phyloP scores from a whole-genome alignment of 2,888 invertebrate genomes.

The Abscondita cerata region DNA sequence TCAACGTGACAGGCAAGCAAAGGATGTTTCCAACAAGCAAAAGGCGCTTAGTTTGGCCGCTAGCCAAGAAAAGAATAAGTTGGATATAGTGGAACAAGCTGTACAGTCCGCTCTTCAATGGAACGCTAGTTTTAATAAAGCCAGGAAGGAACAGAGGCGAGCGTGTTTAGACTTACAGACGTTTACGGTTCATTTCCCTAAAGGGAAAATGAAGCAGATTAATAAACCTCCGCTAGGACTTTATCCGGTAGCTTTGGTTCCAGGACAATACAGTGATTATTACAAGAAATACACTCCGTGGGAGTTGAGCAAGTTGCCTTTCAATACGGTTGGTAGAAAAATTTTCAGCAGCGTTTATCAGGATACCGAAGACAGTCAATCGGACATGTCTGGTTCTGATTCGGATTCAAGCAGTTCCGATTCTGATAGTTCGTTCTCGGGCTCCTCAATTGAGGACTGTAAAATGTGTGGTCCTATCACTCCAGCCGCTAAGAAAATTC shows the following conservation, averaged over 20 bases:
- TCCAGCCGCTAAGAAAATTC: constrained; percentile 16
- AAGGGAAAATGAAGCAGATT: constrained; percentile 57
- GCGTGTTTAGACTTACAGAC: constrained; percentile 94
- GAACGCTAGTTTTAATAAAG: constrained; percentile 85
- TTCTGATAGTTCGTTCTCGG: constrained; percentile 53
- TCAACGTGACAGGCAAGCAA: constrained; percentile 72
- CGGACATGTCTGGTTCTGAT: constrained; percentile 62
- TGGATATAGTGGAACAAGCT: constrained; percentile 82
- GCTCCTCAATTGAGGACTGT: constrained; percentile 38
- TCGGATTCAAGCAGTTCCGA: constrained; percentile 61
- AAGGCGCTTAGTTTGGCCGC: constrained; percentile 67
- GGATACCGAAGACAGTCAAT: constrained; percentile 60
- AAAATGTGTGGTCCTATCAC: constrained; percentile 23
- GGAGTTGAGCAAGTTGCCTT: constrained; percentile 90
- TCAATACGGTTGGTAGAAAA: constrained; percentile 86
- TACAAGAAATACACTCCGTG: constrained; percentile 81
- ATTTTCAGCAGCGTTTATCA: constrained; percentile 62
- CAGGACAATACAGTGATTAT: constrained; percentile 94
- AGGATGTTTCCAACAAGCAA: constrained; percentile 72
- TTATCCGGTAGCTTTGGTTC: constrained; percentile 93
- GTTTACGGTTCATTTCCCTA: constrained; percentile 82
- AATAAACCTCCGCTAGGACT: constrained; percentile 65
- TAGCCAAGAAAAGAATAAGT: constrained; percentile 61
- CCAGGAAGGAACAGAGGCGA: constrained; percentile 76
- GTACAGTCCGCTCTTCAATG: constrained; percentile 86